Evolutionary conservation across 1,140 invertebrate species (phyloP).

Genomic region (Patella vulgata): DNA sequence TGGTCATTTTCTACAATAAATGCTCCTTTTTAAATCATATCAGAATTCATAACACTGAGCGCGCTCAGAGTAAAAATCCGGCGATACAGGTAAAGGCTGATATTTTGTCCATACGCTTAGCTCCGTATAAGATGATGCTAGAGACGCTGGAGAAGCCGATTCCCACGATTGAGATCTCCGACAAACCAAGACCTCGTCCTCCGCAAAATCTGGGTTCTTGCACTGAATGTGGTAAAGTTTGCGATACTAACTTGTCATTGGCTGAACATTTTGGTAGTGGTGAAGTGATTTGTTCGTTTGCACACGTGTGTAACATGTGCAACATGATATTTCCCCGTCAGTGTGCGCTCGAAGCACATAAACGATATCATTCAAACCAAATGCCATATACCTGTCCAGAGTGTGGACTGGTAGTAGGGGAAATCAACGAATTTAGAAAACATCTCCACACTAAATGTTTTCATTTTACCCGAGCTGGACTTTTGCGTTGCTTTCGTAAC

Average conservation of each 20-base stretch:
- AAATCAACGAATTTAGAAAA: not conserved
- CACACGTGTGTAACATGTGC: slow-evolving; percentile 12
- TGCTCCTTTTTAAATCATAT: slow-evolving; percentile 22
- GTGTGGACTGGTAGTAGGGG: slow-evolving; percentile 10
- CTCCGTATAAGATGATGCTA: not conserved
- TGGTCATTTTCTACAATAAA: slow-evolving; percentile 23
- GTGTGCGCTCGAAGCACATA: slow-evolving; percentile 21
- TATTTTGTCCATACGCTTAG: slow-evolving; percentile 14
- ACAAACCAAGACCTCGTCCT: not conserved
- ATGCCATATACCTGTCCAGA: slow-evolving; percentile 19
- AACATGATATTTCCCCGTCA: slow-evolving; percentile 14
- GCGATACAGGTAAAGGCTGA: slow-evolving; percentile 19
- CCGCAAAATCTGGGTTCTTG: not conserved
- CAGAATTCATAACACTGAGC: slow-evolving; percentile 5
- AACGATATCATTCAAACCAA: slow-evolving; percentile 7
- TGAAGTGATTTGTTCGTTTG: slow-evolving; percentile 4
- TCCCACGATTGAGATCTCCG: not conserved
- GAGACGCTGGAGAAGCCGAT: not conserved
- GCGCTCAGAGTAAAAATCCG: not conserved
- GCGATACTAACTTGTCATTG: not conserved
- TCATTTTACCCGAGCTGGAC: slow-evolving; percentile 12
- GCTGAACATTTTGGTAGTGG: slow-evolving; percentile 17
- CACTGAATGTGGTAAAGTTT: slow-evolving; percentile 4
- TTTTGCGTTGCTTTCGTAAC: slow-evolving; percentile 5
- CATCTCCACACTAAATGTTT: slow-evolving; percentile 16